These are phyloP conservation scores for Parazoanthus swiftii DNA, from an alignment of 92 coral and sea anemone species.

Conservation along the genomic window DNA sequence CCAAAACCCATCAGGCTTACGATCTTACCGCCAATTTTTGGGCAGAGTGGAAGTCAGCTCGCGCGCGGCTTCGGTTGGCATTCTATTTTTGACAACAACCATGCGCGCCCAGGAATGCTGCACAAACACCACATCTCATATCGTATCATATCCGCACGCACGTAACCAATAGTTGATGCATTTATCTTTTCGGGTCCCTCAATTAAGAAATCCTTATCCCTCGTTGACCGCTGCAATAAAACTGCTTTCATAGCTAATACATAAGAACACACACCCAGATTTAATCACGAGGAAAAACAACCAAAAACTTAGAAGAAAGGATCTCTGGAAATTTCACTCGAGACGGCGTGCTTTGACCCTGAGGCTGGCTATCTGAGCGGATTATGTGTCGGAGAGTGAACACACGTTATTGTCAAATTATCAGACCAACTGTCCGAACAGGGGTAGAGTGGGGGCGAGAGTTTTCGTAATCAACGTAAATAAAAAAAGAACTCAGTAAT, in stretches of 20 bases:
- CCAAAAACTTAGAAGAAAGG: neutral
- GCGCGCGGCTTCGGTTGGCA: conserved; percentile 17
- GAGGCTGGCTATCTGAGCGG: conserved; percentile 20
- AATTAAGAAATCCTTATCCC: neutral
- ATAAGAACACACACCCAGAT: conserved; percentile 23
- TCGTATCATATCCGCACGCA: conserved; percentile 20
- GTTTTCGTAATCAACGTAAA: neutral
- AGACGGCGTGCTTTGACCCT: conserved; percentile 36
- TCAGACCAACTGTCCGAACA: neutral
- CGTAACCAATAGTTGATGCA: conserved; percentile 9
- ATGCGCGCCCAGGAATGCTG: conserved; percentile 30
- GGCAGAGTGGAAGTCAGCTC: conserved; percentile 16
- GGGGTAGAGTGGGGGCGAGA: neutral
- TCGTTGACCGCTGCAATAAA: neutral
- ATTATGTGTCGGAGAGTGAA: conserved; percentile 3
- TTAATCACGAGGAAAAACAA: neutral
- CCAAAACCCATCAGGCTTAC: conserved; percentile 28
- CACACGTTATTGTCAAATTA: neutral
- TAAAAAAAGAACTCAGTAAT: neutral
- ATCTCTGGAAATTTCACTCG: conserved; percentile 19
- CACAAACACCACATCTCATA: neutral
- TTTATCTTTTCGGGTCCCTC: neutral
- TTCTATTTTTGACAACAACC: conserved; percentile 23
- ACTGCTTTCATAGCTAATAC: neutral
- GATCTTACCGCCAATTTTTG: conserved; percentile 32